Percentiles rank a stretch among this genome's conserved stretches.
Conservation (phyloP, 2,888 invertebrate species). For the Seira sanloemensis region DNA sequence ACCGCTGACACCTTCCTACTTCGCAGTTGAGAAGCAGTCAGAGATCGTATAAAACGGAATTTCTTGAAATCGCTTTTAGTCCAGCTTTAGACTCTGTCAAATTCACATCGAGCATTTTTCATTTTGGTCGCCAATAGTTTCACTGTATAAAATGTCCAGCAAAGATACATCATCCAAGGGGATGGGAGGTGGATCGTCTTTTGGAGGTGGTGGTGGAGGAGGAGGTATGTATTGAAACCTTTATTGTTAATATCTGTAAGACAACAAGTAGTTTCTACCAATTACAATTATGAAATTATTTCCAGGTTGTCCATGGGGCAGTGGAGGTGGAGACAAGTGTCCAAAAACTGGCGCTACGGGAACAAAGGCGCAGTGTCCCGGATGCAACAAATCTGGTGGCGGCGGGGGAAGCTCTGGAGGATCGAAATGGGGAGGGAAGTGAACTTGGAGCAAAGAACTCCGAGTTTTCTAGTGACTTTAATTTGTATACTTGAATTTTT, state of each 20-base stretch:
- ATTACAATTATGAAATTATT: not conserved
- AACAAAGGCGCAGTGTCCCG: slow-evolving; percentile 62
- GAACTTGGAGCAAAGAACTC: too few species aligned
- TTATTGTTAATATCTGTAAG: not conserved
- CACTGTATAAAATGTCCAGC: slow-evolving; percentile 50
- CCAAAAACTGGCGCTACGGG: slow-evolving; percentile 62
- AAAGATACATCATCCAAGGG: slow-evolving; percentile 65
- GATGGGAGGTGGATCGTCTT: slow-evolving; percentile 59
- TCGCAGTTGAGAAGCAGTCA: too few species aligned
- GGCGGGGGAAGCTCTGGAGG: slow-evolving; percentile 28
- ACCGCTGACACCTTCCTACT: too few species aligned
- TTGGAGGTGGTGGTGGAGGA: slow-evolving; percentile 49
- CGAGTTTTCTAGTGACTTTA: too few species aligned
- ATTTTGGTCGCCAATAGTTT: too few species aligned
- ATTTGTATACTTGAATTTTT: too few species aligned
- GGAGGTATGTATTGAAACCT: slow-evolving; percentile 5
- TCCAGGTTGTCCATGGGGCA: slow-evolving; percentile 47
- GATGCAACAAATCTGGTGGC: slow-evolving; percentile 57
- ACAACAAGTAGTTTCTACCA: not conserved
- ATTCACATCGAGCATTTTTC: too few species aligned
- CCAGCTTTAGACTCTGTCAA: too few species aligned
- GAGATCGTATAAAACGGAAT: too few species aligned
- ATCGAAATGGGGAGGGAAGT: slow-evolving; percentile 52
- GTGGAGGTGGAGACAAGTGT: slow-evolving; percentile 54
- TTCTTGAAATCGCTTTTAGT: too few species aligned